Evolutionary conservation across 2,113 vertebrate species (phyloP).

Genomic region (Terrapene triunguis): DNA sequence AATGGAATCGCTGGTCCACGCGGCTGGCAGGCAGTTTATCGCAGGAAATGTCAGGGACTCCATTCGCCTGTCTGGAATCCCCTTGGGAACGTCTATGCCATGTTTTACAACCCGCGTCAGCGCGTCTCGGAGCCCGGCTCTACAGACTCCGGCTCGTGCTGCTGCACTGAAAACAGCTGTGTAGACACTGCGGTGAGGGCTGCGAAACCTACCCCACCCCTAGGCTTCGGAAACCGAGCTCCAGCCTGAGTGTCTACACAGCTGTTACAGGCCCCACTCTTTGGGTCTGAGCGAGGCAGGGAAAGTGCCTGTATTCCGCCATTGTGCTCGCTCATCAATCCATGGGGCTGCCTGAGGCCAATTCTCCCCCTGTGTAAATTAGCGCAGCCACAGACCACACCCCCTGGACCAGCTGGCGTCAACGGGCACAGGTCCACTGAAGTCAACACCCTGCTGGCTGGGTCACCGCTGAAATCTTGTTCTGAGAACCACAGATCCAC

Average conservation of each 20-base stretch:
- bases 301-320: neutral
- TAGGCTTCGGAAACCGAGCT: no score
- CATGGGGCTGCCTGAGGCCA: neutral
- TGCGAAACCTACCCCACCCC: neutral
- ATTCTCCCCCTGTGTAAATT: neutral
- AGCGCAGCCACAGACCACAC: neutral
- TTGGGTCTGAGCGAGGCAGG: neutral
- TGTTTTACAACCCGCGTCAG: neutral
- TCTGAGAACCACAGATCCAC: neutral
- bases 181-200: no score
- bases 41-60: neutral
- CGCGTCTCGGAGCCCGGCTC: neutral
- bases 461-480: fast-evolving
- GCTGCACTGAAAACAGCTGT: neutral
- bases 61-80: fast-evolving
- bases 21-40: neutral
- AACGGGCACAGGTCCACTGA: neutral
- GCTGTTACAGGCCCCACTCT: neutral
- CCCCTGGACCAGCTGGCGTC: neutral
- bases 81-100: neutral
- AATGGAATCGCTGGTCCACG: neutral
- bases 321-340: neutral
- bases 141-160: neutral
- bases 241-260: no score
- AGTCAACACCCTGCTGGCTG: neutral